Evolutionary conservation across 2,113 vertebrate species (phyloP), one percentile per base, ranked within the genome.

Genomic region (Podocnemis expansa): DNA sequence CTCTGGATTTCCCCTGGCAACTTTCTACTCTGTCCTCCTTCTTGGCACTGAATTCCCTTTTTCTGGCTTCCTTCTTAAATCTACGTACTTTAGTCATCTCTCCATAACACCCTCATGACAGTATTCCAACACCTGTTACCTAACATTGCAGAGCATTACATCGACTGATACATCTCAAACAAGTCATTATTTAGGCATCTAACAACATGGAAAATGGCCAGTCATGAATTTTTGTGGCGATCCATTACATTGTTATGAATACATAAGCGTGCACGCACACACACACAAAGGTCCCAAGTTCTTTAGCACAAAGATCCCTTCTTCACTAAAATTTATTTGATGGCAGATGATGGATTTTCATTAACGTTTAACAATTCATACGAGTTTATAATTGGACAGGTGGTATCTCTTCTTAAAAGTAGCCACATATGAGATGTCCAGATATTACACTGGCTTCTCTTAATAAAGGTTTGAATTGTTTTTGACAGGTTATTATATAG

Each of bases 261-360:
- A 90, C 27, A 86, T 56, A 27, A 14, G 24, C 9, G 47, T 12
- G 81, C 1, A 49, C 38, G 43, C 41, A 49, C 10, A 75, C 14
- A 70, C 84, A 70, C 51, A 90, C 70, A 96, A 94, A 63, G 47
- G 81, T 89, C 58, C 88, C 94, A 95, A 96, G 94, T 93, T 92
- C 84, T 86, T 91, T 84, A 90, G 81, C 31, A 73, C 6, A 43
- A 91, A 88, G 80, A 84, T 93, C 49, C 45, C 90, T 88, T 47
- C 78, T 92, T 95, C 80, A 67, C 55, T 86, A 24, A 84, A 14
- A 31, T 81, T 76, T 84, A 85, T 9, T 1, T 51, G 7, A 85
- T 75, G 51, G n/a, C 47, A 12, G 43, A 47, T 45, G 70, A 73
- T 25, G 34, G 76, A 31, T 91, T 84, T 49, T 82, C 25, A 89